These are phyloP conservation scores for Parapsyche elsis DNA, from an alignment of 1,140 invertebrate species.

Conservation along the genomic window DNA sequence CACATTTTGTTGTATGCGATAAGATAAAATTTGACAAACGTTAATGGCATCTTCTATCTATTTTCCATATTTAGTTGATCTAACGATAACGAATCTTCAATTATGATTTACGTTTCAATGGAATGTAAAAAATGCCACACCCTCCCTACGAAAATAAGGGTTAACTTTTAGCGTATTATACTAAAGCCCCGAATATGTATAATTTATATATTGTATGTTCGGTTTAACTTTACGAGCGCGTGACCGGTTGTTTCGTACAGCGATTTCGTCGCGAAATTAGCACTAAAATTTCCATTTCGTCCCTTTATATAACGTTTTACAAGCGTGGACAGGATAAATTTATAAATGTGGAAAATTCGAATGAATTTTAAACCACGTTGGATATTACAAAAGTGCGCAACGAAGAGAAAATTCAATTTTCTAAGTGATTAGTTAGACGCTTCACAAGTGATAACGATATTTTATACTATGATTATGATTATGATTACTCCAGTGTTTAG, in stretches of 20 bases:
- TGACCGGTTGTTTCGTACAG: not conserved
- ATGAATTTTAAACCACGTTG: not conserved
- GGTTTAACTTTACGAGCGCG: not conserved
- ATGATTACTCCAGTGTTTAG: too few species aligned
- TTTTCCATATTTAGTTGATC: too few species aligned
- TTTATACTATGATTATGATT: too few species aligned
- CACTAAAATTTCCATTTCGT: conserved; percentile 16
- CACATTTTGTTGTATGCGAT: too few species aligned
- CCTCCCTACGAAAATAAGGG: not conserved
- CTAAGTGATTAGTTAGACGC: too few species aligned
- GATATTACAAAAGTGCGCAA: too few species aligned
- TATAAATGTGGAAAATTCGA: not conserved
- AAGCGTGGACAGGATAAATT: not conserved
- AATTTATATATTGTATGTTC: not conserved
- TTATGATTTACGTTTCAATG: not conserved
- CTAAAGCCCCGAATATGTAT: not conserved
- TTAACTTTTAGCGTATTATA: not conserved
- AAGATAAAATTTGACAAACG: too few species aligned
- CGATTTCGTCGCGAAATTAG: not conserved
- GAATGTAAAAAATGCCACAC: not conserved
- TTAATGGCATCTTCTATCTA: too few species aligned
- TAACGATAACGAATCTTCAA: too few species aligned
- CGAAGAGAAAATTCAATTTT: too few species aligned
- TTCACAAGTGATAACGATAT: too few species aligned
- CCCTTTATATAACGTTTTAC: not conserved